These are phyloP conservation scores for Castor canadensis DNA, from an alignment of 2,113 vertebrate species.

Conservation along the genomic window DNA sequence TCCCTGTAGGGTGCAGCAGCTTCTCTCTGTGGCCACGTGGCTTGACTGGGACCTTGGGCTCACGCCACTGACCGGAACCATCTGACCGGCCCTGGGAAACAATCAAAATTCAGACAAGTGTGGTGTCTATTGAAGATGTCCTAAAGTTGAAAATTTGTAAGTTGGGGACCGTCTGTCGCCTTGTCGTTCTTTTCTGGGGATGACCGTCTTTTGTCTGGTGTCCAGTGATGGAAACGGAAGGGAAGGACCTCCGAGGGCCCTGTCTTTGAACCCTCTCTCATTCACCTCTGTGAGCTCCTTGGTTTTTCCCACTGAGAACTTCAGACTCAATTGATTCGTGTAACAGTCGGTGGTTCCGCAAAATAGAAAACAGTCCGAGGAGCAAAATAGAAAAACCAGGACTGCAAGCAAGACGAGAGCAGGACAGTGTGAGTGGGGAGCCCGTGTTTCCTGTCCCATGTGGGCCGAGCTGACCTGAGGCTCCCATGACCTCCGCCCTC, in stretches of 20 bases:
- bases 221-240: background rate
- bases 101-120: background rate
- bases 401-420: background rate
- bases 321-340: background rate
- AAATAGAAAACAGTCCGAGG: background rate
- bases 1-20: too few relatives aligned
- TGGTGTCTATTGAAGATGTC: background rate
- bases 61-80: background rate
- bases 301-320: background rate
- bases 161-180: too few relatives aligned
- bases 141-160: background rate
- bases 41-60: background rate
- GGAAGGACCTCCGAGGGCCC: background rate
- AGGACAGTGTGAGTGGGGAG: too few relatives aligned
- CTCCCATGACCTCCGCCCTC: background rate
- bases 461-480: background rate
- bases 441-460: background rate
- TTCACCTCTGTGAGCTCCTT: background rate
- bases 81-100: too few relatives aligned
- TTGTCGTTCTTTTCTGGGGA: background rate
- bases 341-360: background rate
- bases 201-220: background rate
- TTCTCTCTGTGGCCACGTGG: background rate
- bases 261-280: background rate
- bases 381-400: background rate